Base-by-base conservation (phyloP, 2,113 vertebrate species). In the Gopherus evgoodei region DNA sequence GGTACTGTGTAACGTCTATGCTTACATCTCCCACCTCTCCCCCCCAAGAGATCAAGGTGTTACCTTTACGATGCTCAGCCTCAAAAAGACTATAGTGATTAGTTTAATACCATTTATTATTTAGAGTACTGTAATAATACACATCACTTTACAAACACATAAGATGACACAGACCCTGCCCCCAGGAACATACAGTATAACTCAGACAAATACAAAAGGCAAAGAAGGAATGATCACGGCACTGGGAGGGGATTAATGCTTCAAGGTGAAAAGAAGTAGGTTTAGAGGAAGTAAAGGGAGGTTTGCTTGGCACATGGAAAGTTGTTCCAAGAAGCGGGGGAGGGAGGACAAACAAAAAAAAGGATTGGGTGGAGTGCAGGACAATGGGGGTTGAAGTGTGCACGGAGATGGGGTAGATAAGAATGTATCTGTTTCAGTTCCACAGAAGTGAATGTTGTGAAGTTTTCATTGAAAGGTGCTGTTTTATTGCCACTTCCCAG, bases 61-160 rank as follows among this genome's bases (percentile, higher is more conserved):
- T 86, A 89, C 29, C 69, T 97, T 92, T 88, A 92, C 87, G 69
- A 82, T 22, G 29, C 86, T 69, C 84, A 69, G 54, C 82, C 88
- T 93, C 86, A 54, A 38, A 95, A 91, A 31, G 72, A 95, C 93
- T 96, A 92, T 84, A 94, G 90, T 42, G 31, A 95, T 96, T 96
- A 95, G 93, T 87, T 96, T 87, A 87, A 81, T 79, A 90, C 16
- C 91, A 95, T 97, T 97, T 97, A 97, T 96, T 97, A 62, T 94
- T 89, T 93, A 95, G 89, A 95, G 83, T 91, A 95, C 65, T 94
- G 85, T 85, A 82, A 86, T 91, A 96, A 42, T 11, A 72, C 89
- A 95, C 91, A 96, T 89, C 95, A 97, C 92, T 84, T 94, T 90
- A 96, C 95, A 95, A 69, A 96, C 93, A 96, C 85, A 49, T 56